A percentile compares a stretch with the other conserved stretches of the same genome.
Conservation (phyloP, 1,140 invertebrate genomes). For the Hyles vespertilio region DNA sequence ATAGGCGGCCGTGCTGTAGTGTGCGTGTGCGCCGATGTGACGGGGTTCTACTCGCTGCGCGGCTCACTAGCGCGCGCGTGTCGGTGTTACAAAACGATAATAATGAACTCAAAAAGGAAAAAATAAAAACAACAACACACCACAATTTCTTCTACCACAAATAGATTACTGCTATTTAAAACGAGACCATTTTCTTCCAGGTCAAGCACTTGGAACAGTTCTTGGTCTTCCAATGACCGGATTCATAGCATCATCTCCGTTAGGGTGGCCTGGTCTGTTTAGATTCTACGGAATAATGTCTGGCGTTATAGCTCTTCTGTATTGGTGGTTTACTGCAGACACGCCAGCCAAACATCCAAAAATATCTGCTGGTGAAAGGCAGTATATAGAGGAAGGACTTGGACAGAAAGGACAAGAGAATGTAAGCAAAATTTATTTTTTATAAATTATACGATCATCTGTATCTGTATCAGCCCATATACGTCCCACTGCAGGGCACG, state of each 20-base stretch:
- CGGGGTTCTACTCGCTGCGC: too few relatives aligned
- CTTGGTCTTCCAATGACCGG: slow-evolving; percentile 79
- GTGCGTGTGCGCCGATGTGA: too few relatives aligned
- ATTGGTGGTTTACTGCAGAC: slow-evolving; percentile 48
- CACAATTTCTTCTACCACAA: too few relatives aligned
- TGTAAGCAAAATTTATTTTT: slow-evolving; percentile 12
- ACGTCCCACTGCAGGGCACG: too few relatives aligned
- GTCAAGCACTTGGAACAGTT: slow-evolving; percentile 79
- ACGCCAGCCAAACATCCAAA: slow-evolving; percentile 50
- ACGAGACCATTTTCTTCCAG: slow-evolving; percentile 34
- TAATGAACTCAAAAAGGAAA: too few relatives aligned
- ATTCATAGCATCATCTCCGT: slow-evolving; percentile 71
- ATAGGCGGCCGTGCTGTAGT: too few relatives aligned
- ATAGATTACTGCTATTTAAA: neutral
- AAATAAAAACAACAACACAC: too few relatives aligned
- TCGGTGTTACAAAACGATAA: too few relatives aligned
- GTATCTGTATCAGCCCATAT: too few relatives aligned
- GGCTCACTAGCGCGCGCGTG: too few relatives aligned
- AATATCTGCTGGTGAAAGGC: slow-evolving; percentile 53
- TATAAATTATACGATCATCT: too few relatives aligned
- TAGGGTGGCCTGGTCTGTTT: slow-evolving; percentile 79
- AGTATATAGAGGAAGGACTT: slow-evolving; percentile 59
- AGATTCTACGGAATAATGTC: slow-evolving; percentile 58
- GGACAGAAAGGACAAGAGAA: slow-evolving; percentile 36
- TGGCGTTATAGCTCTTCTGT: slow-evolving; percentile 34